phyloP scores from a whole-genome alignment of 2,888 invertebrate species.

The Trichogramma evanescens region DNA sequence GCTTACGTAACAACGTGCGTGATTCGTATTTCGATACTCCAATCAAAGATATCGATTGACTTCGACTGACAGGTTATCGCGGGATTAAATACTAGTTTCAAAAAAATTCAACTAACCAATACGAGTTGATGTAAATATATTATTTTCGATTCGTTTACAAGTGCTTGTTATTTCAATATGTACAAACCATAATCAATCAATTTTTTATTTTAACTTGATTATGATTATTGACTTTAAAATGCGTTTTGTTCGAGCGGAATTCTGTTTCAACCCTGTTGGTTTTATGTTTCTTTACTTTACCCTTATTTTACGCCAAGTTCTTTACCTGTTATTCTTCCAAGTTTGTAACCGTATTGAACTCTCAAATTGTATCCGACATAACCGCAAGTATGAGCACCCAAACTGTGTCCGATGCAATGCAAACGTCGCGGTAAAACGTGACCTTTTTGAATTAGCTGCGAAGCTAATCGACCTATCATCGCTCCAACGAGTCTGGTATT shows the following conservation, averaged over 20 bases:
- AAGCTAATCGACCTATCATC: conserved; percentile 68
- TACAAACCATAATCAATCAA: too few relatives aligned
- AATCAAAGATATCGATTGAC: conserved; percentile 27
- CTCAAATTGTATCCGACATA: conserved; percentile 75
- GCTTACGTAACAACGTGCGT: conserved; percentile 37
- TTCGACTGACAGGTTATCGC: neutral
- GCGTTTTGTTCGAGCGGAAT: neutral
- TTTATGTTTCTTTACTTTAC: neutral
- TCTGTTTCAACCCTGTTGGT: too few relatives aligned
- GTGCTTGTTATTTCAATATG: too few relatives aligned
- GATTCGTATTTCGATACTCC: conserved; percentile 12
- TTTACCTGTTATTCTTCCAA: conserved; percentile 73
- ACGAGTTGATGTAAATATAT: neutral
- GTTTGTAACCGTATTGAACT: conserved; percentile 51
- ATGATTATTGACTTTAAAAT: too few relatives aligned
- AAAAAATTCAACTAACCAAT: neutral
- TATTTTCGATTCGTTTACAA: too few relatives aligned
- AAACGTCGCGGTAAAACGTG: conserved; percentile 54
- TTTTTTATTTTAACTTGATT: too few relatives aligned
- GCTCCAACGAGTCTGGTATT: conserved; percentile 81
- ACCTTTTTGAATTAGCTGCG: conserved; percentile 46
- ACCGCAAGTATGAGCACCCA: conserved; percentile 78
- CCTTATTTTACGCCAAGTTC: neutral
- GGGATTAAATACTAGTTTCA: neutral
- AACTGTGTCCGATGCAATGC: conserved; percentile 80